phyloP scores from a whole-genome alignment of 2,113 vertebrate genomes.

The Etheostoma spectabile region DNA sequence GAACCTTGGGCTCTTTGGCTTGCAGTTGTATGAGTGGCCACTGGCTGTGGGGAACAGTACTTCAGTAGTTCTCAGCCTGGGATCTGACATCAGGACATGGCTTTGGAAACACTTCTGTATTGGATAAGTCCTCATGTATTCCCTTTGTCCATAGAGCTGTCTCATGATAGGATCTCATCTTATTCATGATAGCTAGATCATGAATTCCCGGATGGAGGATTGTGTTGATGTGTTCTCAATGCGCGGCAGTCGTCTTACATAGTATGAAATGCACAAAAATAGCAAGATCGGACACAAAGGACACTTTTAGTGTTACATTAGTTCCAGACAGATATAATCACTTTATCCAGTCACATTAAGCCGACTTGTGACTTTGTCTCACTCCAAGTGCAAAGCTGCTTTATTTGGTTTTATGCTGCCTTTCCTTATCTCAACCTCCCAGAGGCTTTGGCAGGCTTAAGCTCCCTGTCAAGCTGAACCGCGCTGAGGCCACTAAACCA shows the following conservation, averaged over 20 bases:
- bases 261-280: neutral
- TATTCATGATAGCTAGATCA: neutral
- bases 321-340: conserved; percentile 53
- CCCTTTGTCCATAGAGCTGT: conserved; percentile 3
- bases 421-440: conserved; percentile 70
- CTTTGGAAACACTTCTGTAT: conserved; percentile 17
- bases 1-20: conserved; percentile 57
- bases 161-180: neutral
- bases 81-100: conserved; percentile 24
- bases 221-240: neutral
- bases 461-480: conserved; percentile 56
- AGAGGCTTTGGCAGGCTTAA: conserved; percentile 61
- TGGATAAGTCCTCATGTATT: conserved; percentile 32
- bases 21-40: conserved; percentile 45
- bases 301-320: conserved; percentile 17
- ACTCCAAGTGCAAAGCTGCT: conserved; percentile 67
- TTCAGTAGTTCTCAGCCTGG: conserved; percentile 27
- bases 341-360: conserved; percentile 58
- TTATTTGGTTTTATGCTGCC: conserved; percentile 71
- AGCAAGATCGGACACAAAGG: conserved; percentile 17
- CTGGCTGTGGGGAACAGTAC: conserved; percentile 10
- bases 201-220: neutral
- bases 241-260: neutral
- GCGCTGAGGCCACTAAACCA: conserved; percentile 49
- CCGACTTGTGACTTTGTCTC: conserved; percentile 58